Evolutionary conservation across 2,888 invertebrate species (phyloP).

Genomic region (Malthinus seriepunctatus): DNA sequence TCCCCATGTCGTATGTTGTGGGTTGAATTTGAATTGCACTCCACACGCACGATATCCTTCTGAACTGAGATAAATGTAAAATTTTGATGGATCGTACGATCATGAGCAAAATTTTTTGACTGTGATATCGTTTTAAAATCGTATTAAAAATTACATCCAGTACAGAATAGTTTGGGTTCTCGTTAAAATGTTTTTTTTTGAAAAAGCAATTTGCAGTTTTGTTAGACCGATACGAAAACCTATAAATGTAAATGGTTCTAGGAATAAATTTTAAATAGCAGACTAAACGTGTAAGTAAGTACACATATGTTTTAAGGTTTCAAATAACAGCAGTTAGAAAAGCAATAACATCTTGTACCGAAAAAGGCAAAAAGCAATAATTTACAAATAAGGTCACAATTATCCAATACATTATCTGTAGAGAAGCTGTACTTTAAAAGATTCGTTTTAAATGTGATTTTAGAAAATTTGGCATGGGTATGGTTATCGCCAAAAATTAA

Average conservation of each 20-base stretch:
- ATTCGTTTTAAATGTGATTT: constrained; percentile 36
- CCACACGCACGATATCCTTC: too few species aligned
- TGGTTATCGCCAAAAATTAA: constrained; percentile 38
- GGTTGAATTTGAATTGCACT: too few species aligned
- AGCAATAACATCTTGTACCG: constrained; percentile 33
- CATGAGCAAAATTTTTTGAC: too few species aligned
- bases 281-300: constrained; percentile 3
- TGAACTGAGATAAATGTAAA: too few species aligned
- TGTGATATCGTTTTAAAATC: too few species aligned
- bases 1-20: too few species aligned
- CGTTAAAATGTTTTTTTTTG: too few species aligned
- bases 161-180: too few species aligned
- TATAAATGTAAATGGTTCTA: constrained; percentile 1
- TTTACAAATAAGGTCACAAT: constrained; percentile 36
- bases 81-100: too few species aligned
- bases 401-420: too few species aligned
- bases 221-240: neutral
- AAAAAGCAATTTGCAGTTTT: neutral
- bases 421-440: constrained; percentile 30
- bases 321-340: constrained; percentile 36
- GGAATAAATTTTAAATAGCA: constrained; percentile 1
- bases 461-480: constrained; percentile 28
- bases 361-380: constrained; percentile 35
- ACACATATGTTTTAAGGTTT: constrained; percentile 30
- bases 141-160: too few species aligned